Evolutionary conservation across 2,113 vertebrate species (phyloP).

Genomic region (Pipa parva): DNA sequence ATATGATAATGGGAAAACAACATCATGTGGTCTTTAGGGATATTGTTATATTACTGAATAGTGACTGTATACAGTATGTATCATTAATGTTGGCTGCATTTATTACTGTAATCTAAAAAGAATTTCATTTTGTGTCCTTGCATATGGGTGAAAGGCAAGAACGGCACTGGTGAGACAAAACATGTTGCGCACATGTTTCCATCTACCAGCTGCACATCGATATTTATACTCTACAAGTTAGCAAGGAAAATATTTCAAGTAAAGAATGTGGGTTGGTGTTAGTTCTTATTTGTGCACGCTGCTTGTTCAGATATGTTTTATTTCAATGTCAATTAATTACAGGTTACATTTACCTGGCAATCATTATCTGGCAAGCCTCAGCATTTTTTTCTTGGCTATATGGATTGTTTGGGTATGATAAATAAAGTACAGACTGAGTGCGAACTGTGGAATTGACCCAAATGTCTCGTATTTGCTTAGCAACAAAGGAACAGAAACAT

Average conservation of each 20-base stretch:
- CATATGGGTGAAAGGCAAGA: constrained; percentile 13
- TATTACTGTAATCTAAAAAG: constrained; percentile 9
- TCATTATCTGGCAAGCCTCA: constrained; percentile 48
- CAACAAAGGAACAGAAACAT: not conserved
- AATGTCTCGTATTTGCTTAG: not conserved
- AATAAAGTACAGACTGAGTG: constrained; percentile 26
- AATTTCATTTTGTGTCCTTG: constrained; percentile 28
- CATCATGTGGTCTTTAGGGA: too few relatives aligned
- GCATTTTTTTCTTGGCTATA: constrained; percentile 44
- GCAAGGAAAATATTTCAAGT: constrained; percentile 31
- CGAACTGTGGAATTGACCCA: constrained; percentile 15
- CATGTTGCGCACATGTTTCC: constrained; percentile 17
- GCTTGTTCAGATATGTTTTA: constrained; percentile 47
- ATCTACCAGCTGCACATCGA: constrained; percentile 1
- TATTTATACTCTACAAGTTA: constrained; percentile 25
- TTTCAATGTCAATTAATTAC: constrained; percentile 46
- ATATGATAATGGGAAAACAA: too few relatives aligned
- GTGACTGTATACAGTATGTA: too few relatives aligned
- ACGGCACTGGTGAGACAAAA: constrained; percentile 14
- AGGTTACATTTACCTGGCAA: constrained; percentile 53
- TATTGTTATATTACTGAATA: too few relatives aligned
- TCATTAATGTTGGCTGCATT: too few relatives aligned
- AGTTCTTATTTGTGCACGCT: constrained; percentile 41
- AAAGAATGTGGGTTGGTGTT: constrained; percentile 45
- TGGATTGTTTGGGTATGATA: constrained; percentile 49